A percentile compares a stretch with the other conserved stretches of the same genome.
These are phyloP conservation scores for Bubo scandiacus DNA, from an alignment of 2,113 vertebrate species.

Conservation along the genomic window DNA sequence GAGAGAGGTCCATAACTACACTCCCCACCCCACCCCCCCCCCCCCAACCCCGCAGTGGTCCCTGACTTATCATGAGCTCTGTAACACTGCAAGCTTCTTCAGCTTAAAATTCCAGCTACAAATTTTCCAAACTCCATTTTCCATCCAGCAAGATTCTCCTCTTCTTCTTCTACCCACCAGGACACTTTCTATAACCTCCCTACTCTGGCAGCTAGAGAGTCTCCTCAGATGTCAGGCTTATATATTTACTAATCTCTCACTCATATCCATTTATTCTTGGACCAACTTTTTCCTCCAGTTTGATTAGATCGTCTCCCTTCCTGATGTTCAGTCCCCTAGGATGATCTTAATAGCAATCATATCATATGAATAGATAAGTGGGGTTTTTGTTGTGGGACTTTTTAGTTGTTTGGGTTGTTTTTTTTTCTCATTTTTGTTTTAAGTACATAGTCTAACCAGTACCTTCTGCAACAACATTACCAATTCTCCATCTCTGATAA, in stretches of 20 bases:
- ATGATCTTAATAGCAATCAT: not conserved
- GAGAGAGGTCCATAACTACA: not conserved
- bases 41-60: not conserved
- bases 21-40: no score
- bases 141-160: not conserved
- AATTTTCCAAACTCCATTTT: not conserved
- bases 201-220: not conserved
- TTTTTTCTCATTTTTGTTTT: not conserved
- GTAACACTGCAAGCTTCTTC: not conserved
- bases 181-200: not conserved
- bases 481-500: not conserved
- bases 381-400: fast-evolving
- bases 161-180: not conserved
- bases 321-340: not conserved
- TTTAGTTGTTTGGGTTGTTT: not conserved
- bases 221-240: not conserved
- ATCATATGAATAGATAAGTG: not conserved
- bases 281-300: not conserved
- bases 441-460: not conserved
- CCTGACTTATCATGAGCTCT: not conserved
- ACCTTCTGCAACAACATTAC: not conserved
- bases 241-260: not conserved
- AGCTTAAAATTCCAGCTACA: not conserved
- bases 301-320: not conserved
- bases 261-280: not conserved